phyloP scores from a whole-genome alignment of 2,888 invertebrate species.

The Erynnis tages region DNA sequence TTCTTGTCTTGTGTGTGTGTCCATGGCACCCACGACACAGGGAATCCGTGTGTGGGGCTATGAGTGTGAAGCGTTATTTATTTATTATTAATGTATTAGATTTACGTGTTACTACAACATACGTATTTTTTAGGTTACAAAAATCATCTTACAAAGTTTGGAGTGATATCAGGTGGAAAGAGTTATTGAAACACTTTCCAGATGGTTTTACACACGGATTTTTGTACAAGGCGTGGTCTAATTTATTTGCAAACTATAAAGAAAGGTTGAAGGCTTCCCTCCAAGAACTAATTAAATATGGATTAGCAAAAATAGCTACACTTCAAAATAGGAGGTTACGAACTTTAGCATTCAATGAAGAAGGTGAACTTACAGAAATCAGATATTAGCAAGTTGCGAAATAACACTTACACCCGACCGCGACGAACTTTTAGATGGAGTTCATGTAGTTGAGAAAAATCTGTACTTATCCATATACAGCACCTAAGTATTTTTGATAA shows the following conservation, averaged over 20 bases:
- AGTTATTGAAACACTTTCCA: constrained; percentile 51
- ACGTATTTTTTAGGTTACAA: constrained; percentile 48
- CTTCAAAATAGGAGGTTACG: constrained; percentile 47
- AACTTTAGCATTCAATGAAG: constrained; percentile 48
- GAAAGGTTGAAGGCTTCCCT: constrained; percentile 47
- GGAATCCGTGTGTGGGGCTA: too few relatives aligned
- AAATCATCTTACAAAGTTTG: constrained; percentile 53
- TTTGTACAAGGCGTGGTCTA: constrained; percentile 43
- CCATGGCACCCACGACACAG: too few relatives aligned
- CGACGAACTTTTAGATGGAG: too few relatives aligned
- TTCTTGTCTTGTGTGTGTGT: too few relatives aligned
- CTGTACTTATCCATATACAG: too few relatives aligned
- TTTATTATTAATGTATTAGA: not conserved
- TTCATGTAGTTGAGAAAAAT: too few relatives aligned
- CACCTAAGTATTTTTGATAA: too few relatives aligned
- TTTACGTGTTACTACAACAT: not conserved
- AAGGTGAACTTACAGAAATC: constrained; percentile 33
- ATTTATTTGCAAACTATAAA: constrained; percentile 34
- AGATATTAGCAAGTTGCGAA: constrained; percentile 21
- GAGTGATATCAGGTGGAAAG: constrained; percentile 67
- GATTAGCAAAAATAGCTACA: constrained; percentile 36
- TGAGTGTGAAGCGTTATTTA: not conserved
- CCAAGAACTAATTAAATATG: constrained; percentile 44
- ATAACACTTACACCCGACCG: too few relatives aligned
- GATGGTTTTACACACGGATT: constrained; percentile 58